phyloP scores from a whole-genome alignment of 2,113 vertebrate genomes.

The Camelus dromedarius region DNA sequence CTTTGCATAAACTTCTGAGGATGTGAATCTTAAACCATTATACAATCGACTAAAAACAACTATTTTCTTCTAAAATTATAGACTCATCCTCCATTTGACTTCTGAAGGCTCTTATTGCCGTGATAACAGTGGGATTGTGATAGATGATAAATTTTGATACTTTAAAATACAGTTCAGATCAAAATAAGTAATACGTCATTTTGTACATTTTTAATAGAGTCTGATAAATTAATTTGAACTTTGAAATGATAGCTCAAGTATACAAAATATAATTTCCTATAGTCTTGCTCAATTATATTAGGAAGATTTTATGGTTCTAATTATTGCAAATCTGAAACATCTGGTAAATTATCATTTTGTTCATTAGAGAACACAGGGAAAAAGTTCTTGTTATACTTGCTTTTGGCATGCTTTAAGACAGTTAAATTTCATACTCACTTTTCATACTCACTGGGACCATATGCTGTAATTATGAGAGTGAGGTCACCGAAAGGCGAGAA shows the following conservation, averaged over 20 bases:
- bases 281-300: conserved; percentile 53
- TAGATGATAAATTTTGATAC: not conserved
- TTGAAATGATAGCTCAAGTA: conserved; percentile 19
- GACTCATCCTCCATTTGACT: not conserved
- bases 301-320: conserved; percentile 68
- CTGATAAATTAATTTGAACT: conserved; percentile 7
- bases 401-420: conserved; percentile 77
- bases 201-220: conserved; percentile 9
- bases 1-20: conserved; percentile 48
- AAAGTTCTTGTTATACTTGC: conserved; percentile 64
- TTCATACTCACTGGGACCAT: conserved; percentile 67
- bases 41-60: not conserved
- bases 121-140: not conserved
- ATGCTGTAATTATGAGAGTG: conserved; percentile 70
- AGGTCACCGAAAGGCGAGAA: conserved; percentile 72
- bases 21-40: not conserved
- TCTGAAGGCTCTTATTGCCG: not conserved
- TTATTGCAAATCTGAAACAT: conserved; percentile 76
- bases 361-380: conserved; percentile 77
- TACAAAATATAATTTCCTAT: conserved; percentile 49
- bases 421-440: conserved; percentile 68
- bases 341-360: conserved; percentile 79
- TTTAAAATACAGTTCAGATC: not conserved
- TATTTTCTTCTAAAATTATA: not conserved
- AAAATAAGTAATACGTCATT: not conserved